A percentile compares a stretch with the other conserved stretches of the same genome.
Evolutionary conservation across 2,888 invertebrate genomes (phyloP).

Genomic region (Tiliacea citrago): DNA sequence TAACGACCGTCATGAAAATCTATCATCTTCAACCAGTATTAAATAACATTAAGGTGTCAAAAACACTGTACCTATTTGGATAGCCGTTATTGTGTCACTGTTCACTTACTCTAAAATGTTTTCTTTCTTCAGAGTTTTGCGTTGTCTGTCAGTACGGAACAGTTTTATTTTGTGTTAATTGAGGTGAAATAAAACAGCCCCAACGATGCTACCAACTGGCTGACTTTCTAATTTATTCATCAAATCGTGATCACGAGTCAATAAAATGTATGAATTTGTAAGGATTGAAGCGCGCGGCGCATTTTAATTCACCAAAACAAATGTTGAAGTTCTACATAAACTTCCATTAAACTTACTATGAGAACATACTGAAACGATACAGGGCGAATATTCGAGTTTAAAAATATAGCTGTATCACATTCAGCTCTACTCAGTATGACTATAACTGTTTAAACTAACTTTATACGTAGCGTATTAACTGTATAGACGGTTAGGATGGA

Average conservation of each 20-base stretch:
- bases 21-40: too few relatives aligned
- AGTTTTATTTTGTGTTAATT: not conserved
- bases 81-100: too few relatives aligned
- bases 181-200: not conserved
- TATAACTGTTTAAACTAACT: constrained; percentile 28
- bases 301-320: constrained; percentile 17
- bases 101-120: too few relatives aligned
- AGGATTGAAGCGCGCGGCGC: not conserved
- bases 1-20: too few relatives aligned
- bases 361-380: not conserved
- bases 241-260: not conserved
- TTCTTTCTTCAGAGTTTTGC: not conserved
- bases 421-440: constrained; percentile 13
- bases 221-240: not conserved
- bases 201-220: not conserved
- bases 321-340: constrained; percentile 24
- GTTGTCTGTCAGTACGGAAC: not conserved
- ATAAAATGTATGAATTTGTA: not conserved
- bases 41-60: too few relatives aligned
- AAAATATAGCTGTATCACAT: constrained; percentile 24
- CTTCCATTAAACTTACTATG: not conserved
- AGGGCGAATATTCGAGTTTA: constrained; percentile 8
- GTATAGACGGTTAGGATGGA: not conserved
- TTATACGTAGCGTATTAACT: constrained; percentile 28
- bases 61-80: too few relatives aligned